Conservation (phyloP, 64 coral and sea anemone genomes). For the Porites lutea region DNA sequence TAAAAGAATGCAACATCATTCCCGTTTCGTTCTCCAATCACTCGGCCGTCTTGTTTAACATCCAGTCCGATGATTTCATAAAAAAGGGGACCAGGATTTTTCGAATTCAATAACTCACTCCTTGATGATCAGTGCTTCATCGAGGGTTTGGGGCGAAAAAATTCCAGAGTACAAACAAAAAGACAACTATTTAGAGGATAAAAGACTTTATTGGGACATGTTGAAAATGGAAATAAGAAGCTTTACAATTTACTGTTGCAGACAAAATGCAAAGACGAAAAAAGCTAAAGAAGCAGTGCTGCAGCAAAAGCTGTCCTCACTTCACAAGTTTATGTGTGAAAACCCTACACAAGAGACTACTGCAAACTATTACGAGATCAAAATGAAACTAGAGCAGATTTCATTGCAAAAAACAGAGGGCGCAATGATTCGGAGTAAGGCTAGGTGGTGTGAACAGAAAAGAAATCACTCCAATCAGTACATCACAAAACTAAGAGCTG, state of each 20-base stretch:
- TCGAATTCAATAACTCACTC: constrained; percentile 69
- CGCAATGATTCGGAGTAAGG: background rate
- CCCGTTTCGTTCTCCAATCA: constrained; percentile 24
- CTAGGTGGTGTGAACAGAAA: background rate
- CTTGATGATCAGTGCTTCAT: constrained; percentile 50
- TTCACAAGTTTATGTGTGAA: constrained; percentile 6
- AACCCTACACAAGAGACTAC: constrained; percentile 1
- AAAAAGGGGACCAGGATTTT: constrained; percentile 66
- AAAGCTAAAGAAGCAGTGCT: background rate
- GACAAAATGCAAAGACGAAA: background rate
- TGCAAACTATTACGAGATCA: background rate
- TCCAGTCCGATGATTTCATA: constrained; percentile 13
- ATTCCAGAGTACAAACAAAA: constrained; percentile 50
- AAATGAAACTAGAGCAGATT: background rate
- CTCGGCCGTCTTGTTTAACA: constrained; percentile 33
- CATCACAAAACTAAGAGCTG: too few species aligned
- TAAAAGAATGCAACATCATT: constrained; percentile 44
- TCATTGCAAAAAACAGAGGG: background rate
- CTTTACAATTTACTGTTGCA: constrained; percentile 31
- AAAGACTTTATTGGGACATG: constrained; percentile 48
- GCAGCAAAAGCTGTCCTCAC: background rate
- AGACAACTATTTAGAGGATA: constrained; percentile 43
- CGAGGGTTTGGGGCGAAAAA: constrained; percentile 20
- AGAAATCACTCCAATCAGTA: too few species aligned
- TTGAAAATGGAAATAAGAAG: constrained; percentile 58